Evolutionary conservation across 2,888 invertebrate genomes (phyloP), one percentile per base, ranked within the genome.

Genomic region (Priocnemis perturbator): DNA sequence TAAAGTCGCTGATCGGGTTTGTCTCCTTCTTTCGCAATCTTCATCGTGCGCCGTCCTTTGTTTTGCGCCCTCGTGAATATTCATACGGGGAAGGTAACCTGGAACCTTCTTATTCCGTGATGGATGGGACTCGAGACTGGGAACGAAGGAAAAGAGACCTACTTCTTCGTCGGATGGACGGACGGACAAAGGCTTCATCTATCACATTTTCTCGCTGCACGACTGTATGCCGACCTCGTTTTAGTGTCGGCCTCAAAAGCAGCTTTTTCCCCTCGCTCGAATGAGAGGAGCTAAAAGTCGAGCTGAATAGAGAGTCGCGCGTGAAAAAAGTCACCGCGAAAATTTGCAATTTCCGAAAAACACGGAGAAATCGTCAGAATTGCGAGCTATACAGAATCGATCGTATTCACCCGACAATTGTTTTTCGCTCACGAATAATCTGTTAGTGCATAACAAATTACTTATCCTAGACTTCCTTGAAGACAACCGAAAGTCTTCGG

Each of bases 71-170:
- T 52, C 62, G 60, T 83, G 81, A 84, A 83, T 83, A 83, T 83
- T 82, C 84, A 84, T 84, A 75, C 63, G 69, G 61, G 62, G 44
- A 70, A 70, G 65, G 68, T 74, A 71, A 63, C 69, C 69, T 66
- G 62, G 63, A 61, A 71, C 78, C 78, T 83, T 81, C 81, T 84
- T 81, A 78, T 69, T 76, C 64, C 70, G 73, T 84, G 83, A 83
- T 83, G 77, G 79, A 84, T 83, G 79, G 68, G 65, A 64, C 57
- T 61, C 21, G 71, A 68, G 74, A 78, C 19, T 44, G 63, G 69
- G 69, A 77, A 71, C 50, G 70, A 74, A 69, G 56, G 26, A 57
- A 60, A 70, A 58, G 74, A 67, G 78, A 76, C 74, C 83, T 73
- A 80, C 64, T 83, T 78, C 71, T 69, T 66, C 67, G 71, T 70